Base-by-base conservation (phyloP, 2,797 vertebrate genomes). In the Heteromormyrus szaboi region DNA sequence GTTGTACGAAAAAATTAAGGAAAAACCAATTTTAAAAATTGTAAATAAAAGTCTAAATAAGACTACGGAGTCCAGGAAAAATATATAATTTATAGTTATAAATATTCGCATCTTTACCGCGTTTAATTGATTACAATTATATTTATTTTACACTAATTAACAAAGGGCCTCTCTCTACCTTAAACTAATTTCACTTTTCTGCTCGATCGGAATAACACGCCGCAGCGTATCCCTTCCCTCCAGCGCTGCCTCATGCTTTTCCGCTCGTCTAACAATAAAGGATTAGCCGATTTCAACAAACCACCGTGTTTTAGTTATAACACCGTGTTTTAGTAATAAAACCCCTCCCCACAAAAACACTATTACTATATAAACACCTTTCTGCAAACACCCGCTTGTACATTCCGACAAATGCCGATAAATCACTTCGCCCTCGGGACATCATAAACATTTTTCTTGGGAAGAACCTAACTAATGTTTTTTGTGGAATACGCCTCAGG, bases 401-500 rank as follows among this genome's bases (percentile, higher is more conserved):
- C 29, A 79, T 79, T 44, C 37, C 72, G 17, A 41, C 72, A 79
- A 79, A 79, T n/a, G 14, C 19, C 37, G 19, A 79, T 44, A 79
- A 72, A 44, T 44, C 33, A 79, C 72, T 79, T 79, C 37, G 37
- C 72, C 72, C 17, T 17, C 62, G 51, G 86, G 56, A 79, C 46
- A 37, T 76, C 46, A 41, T 37, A 9, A 29, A 72, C 29, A 25
- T 3, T 33, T 37, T 68, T 44, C 14, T 11, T 46, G 76, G 46
- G 14, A 14, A 50, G 11, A 14, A 48, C 33, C 68, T 22, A 56
- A 54, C 41, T 11, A 62, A 72, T n/a, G 12, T 46, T 44, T 50
- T 51, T 50, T n/a, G 5, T 8, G 44, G 25, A 50, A 85, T 68
- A 90, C 89, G 89, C 89, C 94, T 89, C 91, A 91, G 90, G 79